Conservation (phyloP, 2,888 invertebrate species). For the Andrena praecox region DNA sequence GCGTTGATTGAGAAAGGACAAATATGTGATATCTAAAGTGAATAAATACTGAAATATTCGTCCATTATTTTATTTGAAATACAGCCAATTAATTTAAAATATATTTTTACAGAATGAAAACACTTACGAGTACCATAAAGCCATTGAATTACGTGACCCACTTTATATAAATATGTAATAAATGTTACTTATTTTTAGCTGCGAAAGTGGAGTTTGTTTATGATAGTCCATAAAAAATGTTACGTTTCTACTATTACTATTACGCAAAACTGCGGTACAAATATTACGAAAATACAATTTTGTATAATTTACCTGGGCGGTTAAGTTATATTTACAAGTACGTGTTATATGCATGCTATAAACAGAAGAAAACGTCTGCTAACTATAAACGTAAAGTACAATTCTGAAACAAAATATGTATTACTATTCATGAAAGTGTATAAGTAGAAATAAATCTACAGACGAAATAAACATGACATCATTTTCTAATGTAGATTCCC, state of each 20-base stretch:
- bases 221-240: neutral
- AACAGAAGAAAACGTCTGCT: conserved; percentile 48
- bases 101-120: too few species aligned
- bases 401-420: neutral
- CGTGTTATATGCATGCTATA: conserved; percentile 54
- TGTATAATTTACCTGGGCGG: conserved; percentile 51
- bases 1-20: too few species aligned
- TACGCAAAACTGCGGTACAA: neutral
- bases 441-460: neutral
- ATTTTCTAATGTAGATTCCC: neutral
- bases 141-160: neutral
- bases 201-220: neutral
- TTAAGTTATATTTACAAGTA: conserved; percentile 56
- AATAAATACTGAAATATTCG: too few species aligned
- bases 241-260: neutral
- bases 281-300: conserved; percentile 19
- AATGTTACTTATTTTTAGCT: neutral
- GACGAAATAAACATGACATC: neutral
- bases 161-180: neutral
- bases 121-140: neutral
- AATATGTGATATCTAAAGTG: too few species aligned
- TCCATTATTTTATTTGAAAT: too few species aligned
- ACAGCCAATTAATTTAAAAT: too few species aligned
- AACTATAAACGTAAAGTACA: neutral
- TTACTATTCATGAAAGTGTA: neutral